phyloP scores from a whole-genome alignment of 1,140 invertebrate genomes.

The Drosophila virilis region DNA sequence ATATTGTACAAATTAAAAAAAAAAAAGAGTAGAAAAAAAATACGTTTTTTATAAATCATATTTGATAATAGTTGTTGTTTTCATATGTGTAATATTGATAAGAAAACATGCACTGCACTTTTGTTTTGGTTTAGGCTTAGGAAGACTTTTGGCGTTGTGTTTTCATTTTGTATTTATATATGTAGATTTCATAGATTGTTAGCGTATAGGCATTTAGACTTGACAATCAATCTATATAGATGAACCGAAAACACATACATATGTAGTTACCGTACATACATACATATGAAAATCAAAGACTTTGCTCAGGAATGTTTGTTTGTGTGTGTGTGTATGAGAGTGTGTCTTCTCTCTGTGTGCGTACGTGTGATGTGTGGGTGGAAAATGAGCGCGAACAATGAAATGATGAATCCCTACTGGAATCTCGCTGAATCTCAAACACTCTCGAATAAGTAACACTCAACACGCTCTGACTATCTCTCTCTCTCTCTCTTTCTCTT shows the following conservation, averaged over 20 bases:
- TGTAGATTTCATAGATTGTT: slow-evolving; percentile 47
- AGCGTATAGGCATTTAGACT: slow-evolving; percentile 36
- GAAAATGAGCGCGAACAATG: slow-evolving; percentile 6
- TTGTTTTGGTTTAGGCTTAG: slow-evolving; percentile 65
- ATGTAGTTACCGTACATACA: slow-evolving; percentile 43
- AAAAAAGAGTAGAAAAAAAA: slow-evolving; percentile 24
- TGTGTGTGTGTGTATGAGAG: slow-evolving; percentile 40
- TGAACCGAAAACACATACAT: slow-evolving; percentile 36
- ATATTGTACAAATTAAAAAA: slow-evolving; percentile 38
- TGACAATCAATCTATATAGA: slow-evolving; percentile 34
- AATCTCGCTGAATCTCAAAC: slow-evolving; percentile 4
- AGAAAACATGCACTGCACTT: slow-evolving; percentile 44
- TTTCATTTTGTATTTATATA: slow-evolving; percentile 64
- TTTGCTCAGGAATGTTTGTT: slow-evolving; percentile 74
- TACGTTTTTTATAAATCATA: slow-evolving; percentile 2
- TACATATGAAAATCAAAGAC: slow-evolving; percentile 69
- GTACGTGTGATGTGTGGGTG: slow-evolving; percentile 21
- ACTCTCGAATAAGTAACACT: neutral
- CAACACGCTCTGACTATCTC: neutral
- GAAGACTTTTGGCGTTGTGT: slow-evolving; percentile 81
- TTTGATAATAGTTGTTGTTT: slow-evolving; percentile 20
- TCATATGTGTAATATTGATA: slow-evolving; percentile 18
- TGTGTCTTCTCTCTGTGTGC: slow-evolving; percentile 7
- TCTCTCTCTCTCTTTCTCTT: neutral
- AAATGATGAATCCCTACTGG: slow-evolving; percentile 7